A percentile compares a stretch with the other conserved stretches of the same genome.
Conservation (phyloP, 2,888 invertebrate genomes). For the Drosophila phalerata region DNA sequence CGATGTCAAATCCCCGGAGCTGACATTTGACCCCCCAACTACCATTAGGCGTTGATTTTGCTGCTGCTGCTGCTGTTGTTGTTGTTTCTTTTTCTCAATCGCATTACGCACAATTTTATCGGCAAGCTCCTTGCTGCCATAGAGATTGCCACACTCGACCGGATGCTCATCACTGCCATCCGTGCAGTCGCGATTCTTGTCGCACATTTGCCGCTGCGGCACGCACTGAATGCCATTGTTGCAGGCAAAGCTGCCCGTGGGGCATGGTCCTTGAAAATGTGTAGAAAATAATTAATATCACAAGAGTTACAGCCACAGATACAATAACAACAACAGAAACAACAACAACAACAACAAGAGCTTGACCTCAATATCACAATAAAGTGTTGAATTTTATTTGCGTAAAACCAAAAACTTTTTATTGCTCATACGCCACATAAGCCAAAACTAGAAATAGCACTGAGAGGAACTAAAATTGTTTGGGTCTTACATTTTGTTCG, state of each 20-base stretch:
- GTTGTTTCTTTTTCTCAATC: slow-evolving; percentile 74
- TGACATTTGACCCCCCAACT: slow-evolving; percentile 45
- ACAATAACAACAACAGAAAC: slow-evolving; percentile 15
- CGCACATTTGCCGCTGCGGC: slow-evolving; percentile 87
- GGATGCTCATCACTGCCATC: slow-evolving; percentile 86
- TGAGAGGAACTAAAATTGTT: slow-evolving; percentile 38
- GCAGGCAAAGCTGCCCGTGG: slow-evolving; percentile 87
- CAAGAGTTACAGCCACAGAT: slow-evolving; percentile 15
- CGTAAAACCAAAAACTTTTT: slow-evolving; percentile 24
- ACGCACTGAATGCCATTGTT: slow-evolving; percentile 86
- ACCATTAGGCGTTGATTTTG: slow-evolving; percentile 34
- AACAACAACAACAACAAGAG: slow-evolving; percentile 25
- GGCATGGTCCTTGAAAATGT: slow-evolving; percentile 86
- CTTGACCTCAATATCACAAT: slow-evolving; percentile 45
- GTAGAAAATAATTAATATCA: slow-evolving; percentile 46
- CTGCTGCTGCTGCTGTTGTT: slow-evolving; percentile 16
- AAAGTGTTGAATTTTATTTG: slow-evolving; percentile 36
- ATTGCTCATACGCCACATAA: slow-evolving; percentile 44
- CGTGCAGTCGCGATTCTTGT: slow-evolving; percentile 86
- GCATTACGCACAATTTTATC: slow-evolving; percentile 83
- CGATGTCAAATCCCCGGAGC: slow-evolving; percentile 44
- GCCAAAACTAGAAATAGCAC: slow-evolving; percentile 32
- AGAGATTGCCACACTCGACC: slow-evolving; percentile 84
- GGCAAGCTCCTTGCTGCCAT: slow-evolving; percentile 84
- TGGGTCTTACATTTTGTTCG: slow-evolving; percentile 1